Evolutionary conservation across 2,113 vertebrate species (phyloP).

Genomic region (Pangasianodon hypophthalmus): DNA sequence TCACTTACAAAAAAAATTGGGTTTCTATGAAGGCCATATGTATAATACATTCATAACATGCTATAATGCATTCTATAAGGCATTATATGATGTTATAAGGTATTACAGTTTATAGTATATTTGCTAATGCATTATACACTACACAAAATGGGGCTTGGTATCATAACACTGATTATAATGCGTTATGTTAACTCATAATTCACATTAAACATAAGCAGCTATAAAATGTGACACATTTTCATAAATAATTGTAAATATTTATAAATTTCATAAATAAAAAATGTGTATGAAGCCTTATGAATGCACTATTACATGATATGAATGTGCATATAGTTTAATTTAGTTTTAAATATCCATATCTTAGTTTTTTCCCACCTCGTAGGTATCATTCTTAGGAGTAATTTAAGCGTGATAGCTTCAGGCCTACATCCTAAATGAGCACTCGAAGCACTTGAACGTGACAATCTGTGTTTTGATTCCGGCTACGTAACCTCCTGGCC

Average conservation of each 20-base stretch:
- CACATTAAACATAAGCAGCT: neutral
- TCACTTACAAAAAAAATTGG: neutral
- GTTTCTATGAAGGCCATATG: too few species aligned
- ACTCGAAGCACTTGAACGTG: neutral
- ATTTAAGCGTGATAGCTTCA: neutral
- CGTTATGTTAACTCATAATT: neutral
- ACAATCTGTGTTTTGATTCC: slow-evolving; percentile 13
- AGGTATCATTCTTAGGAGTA: neutral
- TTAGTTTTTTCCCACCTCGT: neutral
- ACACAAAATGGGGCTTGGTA: too few species aligned
- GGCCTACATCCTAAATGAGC: neutral
- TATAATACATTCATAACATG: neutral
- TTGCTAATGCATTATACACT: neutral
- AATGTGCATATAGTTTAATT: neutral
- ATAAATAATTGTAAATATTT: too few species aligned
- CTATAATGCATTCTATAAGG: neutral
- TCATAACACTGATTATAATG: neutral
- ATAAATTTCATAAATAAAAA: too few species aligned
- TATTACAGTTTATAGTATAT: neutral
- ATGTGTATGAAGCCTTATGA: neutral
- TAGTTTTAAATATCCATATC: neutral
- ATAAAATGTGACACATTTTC: neutral
- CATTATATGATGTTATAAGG: neutral
- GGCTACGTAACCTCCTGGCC: slow-evolving; percentile 18
- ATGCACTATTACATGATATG: neutral